These are phyloP conservation scores for Dicycla oo DNA, from an alignment of 2,888 invertebrate genomes.

Conservation along the genomic window DNA sequence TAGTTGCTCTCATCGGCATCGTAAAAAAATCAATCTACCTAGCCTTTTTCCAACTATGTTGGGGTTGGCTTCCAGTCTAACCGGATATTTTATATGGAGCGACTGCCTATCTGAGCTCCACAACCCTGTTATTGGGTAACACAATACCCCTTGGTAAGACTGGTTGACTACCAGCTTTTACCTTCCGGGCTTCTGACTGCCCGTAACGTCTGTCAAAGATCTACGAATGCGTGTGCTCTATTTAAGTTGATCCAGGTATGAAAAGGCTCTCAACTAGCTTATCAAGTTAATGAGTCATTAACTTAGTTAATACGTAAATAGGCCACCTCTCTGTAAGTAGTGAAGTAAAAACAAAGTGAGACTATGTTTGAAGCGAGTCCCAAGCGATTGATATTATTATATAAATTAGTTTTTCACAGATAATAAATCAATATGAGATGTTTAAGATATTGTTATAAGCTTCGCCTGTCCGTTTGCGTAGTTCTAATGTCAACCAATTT, in stretches of 20 bases:
- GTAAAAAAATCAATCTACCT: neutral
- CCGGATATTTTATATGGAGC: too few relatives aligned
- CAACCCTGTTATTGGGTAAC: too few relatives aligned
- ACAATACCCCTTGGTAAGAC: too few relatives aligned
- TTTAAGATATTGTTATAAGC: constrained; percentile 59
- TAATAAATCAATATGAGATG: constrained; percentile 43
- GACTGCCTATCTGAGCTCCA: too few relatives aligned
- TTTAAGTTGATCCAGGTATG: neutral
- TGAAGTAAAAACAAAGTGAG: constrained; percentile 47
- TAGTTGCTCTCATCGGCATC: too few relatives aligned
- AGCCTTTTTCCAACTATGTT: neutral
- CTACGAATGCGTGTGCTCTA: neutral
- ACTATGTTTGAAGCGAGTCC: constrained; percentile 31
- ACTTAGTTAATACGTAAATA: constrained; percentile 8
- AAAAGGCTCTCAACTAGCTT: too few relatives aligned
- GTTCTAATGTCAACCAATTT: constrained; percentile 60
- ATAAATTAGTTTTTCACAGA: constrained; percentile 63
- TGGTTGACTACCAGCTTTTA: too few relatives aligned
- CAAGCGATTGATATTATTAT: constrained; percentile 38
- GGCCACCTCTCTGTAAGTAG: constrained; percentile 28
- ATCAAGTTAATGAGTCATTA: neutral
- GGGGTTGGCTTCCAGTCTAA: neutral
- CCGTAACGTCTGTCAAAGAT: neutral
- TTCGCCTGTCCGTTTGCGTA: constrained; percentile 64
- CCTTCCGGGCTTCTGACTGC: neutral